Percentiles rank a stretch among this genome's conserved stretches.
phyloP scores from a whole-genome alignment of 2,113 vertebrate species.

The Phrynosoma platyrhinos region DNA sequence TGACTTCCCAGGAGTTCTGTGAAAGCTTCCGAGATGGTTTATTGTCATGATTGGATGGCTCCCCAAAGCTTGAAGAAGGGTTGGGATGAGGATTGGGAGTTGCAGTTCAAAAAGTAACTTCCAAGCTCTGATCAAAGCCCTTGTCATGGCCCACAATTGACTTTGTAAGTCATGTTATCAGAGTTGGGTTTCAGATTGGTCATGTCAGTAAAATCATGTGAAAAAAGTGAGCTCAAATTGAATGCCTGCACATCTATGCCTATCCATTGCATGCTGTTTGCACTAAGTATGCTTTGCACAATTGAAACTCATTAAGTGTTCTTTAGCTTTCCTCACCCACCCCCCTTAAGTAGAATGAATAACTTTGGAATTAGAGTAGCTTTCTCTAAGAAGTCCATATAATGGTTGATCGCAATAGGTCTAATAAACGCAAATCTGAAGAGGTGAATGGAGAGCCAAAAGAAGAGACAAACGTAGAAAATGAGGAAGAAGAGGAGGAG shows the following conservation, averaged over 20 bases:
- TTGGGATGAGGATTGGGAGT: background rate
- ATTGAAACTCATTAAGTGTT: background rate
- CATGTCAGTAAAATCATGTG: background rate
- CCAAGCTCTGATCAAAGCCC: no score
- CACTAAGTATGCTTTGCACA: background rate
- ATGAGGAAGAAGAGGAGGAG: conserved; percentile 58
- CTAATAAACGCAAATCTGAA: conserved; percentile 87
- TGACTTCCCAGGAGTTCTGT: background rate
- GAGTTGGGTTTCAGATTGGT: background rate
- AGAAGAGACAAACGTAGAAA: conserved; percentile 66
- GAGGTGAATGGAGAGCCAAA: conserved; percentile 80
- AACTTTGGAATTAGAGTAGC: no score
- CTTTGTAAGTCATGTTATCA: background rate
- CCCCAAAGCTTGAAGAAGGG: background rate
- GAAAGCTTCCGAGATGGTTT: background rate
- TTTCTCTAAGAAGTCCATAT: background rate
- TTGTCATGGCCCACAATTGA: background rate
- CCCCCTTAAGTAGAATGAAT: background rate
- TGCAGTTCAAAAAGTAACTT: background rate
- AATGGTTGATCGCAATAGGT: conserved; percentile 62
- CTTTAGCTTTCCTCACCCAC: no score
- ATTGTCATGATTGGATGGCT: background rate
- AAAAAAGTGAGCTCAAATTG: background rate
- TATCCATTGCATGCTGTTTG: background rate
- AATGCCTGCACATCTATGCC: background rate